Percentiles rank a stretch among this genome's conserved stretches.
These are phyloP conservation scores for Campylomormyrus numenius DNA, from an alignment of 2,113 vertebrate species.

Conservation along the genomic window DNA sequence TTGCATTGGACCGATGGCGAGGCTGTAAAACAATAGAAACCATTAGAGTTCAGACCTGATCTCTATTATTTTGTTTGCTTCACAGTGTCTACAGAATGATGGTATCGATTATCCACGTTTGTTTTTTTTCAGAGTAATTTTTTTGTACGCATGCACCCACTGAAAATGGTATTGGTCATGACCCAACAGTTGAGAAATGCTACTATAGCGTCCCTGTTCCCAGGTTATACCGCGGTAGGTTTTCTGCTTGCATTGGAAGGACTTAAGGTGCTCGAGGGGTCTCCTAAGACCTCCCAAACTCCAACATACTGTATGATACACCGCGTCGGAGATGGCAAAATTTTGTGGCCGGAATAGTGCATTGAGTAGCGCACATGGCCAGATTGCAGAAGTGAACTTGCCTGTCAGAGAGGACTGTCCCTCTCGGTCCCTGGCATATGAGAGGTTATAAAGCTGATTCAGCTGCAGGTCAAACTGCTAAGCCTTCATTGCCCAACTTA, in stretches of 20 bases:
- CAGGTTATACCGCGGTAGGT: slow-evolving; percentile 64
- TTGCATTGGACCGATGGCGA: neutral
- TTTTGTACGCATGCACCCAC: neutral
- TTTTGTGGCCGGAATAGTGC: slow-evolving; percentile 51
- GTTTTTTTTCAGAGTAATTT: too few relatives aligned
- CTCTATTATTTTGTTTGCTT: too few relatives aligned
- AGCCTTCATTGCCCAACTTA: neutral
- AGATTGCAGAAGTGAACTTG: slow-evolving; percentile 20
- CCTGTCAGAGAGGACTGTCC: slow-evolving; percentile 71
- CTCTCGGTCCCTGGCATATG: slow-evolving; percentile 55
- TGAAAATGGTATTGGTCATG: neutral
- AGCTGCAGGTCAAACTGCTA: slow-evolving; percentile 52
- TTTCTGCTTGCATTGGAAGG: slow-evolving; percentile 59
- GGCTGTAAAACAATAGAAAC: too few relatives aligned
- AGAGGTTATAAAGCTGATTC: slow-evolving; percentile 70
- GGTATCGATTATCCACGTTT: too few relatives aligned
- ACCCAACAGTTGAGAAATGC: neutral
- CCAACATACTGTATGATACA: slow-evolving; percentile 71
- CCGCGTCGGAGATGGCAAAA: slow-evolving; percentile 72
- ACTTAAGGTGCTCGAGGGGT: slow-evolving; percentile 69
- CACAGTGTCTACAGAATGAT: too few relatives aligned
- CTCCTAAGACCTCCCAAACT: slow-evolving; percentile 71
- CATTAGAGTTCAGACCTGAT: too few relatives aligned
- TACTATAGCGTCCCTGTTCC: slow-evolving; percentile 38
- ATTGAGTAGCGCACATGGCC: slow-evolving; percentile 61